phyloP scores from a whole-genome alignment of 2,113 vertebrate species.

The Sturnira hondurensis region DNA sequence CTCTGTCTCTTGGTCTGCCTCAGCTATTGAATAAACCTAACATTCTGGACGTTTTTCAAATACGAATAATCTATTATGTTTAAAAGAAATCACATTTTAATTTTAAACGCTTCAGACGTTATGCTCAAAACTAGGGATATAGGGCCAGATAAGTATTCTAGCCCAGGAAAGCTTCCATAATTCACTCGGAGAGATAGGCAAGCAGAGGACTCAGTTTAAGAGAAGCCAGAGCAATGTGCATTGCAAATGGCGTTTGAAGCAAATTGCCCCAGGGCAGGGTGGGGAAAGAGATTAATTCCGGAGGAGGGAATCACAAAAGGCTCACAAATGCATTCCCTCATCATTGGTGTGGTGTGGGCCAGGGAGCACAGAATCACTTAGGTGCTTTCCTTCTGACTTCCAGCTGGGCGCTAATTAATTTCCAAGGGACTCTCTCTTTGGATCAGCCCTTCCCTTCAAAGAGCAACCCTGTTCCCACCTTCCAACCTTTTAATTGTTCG shows the following conservation, averaged over 20 bases:
- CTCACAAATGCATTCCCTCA: not conserved
- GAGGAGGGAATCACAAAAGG: not conserved
- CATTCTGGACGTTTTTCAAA: not conserved
- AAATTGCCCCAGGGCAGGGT: not conserved
- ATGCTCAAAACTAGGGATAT: not conserved
- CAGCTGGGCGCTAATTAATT: not conserved
- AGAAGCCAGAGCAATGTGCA: not conserved
- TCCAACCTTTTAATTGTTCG: not conserved
- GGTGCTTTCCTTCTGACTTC: slow-evolving; percentile 18
- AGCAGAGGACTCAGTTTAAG: not conserved
- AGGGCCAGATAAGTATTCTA: not conserved
- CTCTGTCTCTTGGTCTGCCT: not conserved
- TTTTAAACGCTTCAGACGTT: not conserved
- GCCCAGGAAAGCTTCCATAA: not conserved
- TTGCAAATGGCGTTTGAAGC: not conserved
- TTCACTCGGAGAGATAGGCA: not conserved
- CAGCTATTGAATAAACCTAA: not conserved
- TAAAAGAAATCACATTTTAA: not conserved
- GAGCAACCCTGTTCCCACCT: not conserved
- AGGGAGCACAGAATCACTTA: not conserved
- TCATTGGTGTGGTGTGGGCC: not conserved
- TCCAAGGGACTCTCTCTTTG: not conserved
- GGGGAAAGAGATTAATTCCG: not conserved
- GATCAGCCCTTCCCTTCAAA: not conserved
- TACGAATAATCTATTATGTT: not conserved